Evolutionary conservation across 2,797 vertebrate species (phyloP).

Genomic region (Petrocephalus schoutedeni): DNA sequence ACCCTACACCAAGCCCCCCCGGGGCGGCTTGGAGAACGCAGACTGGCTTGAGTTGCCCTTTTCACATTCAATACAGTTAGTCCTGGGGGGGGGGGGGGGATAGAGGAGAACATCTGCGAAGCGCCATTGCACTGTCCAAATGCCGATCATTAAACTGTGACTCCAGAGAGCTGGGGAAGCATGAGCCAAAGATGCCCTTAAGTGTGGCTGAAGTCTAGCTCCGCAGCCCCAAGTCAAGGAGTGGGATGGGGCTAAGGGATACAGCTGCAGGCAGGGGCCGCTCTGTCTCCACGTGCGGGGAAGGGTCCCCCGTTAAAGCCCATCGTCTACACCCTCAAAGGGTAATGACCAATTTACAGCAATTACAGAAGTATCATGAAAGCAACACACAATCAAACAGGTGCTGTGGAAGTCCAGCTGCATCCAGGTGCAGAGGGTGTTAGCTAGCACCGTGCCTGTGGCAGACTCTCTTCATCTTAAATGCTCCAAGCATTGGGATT

Average conservation of each 20-base stretch:
- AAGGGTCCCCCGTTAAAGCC: neutral
- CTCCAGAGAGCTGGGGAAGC: constrained; percentile 59
- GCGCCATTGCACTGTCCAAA: constrained; percentile 57
- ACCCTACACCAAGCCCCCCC: neutral
- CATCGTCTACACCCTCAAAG: neutral
- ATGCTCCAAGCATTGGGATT: constrained; percentile 37
- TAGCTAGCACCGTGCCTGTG: neutral
- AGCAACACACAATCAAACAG: constrained; percentile 4
- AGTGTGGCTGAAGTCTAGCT: constrained; percentile 49
- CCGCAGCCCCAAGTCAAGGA: neutral
- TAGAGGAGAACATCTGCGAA: constrained; percentile 49
- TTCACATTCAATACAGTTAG: constrained; percentile 17
- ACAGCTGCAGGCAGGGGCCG: neutral
- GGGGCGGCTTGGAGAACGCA: neutral
- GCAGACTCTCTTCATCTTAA: neutral
- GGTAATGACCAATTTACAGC: neutral
- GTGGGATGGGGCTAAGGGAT: neutral
- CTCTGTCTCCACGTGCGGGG: neutral
- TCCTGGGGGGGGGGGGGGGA: constrained; percentile 40
- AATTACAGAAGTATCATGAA: neutral
- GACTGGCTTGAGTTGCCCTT: neutral
- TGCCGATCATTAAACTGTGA: constrained; percentile 66
- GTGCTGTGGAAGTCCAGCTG: neutral
- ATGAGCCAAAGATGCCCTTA: constrained; percentile 52
- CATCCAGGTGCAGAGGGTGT: neutral